Evolutionary conservation across 2,797 vertebrate species (phyloP).

Genomic region (Bufotes viridis): DNA sequence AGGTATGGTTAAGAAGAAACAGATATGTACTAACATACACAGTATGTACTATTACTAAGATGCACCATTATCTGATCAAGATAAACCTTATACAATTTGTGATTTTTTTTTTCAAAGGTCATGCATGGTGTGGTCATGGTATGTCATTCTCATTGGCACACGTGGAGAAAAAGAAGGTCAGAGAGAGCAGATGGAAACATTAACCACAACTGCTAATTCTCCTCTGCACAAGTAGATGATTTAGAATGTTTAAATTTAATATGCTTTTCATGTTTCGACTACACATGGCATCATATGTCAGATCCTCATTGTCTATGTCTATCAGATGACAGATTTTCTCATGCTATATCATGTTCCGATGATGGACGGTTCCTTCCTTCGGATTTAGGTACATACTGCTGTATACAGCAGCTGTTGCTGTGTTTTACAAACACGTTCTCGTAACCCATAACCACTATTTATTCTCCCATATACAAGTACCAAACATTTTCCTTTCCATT

Average conservation of each 20-base stretch:
- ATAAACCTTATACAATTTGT: neutral
- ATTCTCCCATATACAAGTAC: slow-evolving; percentile 60
- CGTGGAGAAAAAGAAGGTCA: neutral
- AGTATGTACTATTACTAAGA: too few relatives aligned
- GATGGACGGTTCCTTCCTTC: slow-evolving; percentile 71
- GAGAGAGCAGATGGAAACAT: slow-evolving; percentile 47
- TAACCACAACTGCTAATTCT: slow-evolving; percentile 40
- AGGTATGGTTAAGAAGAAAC: neutral
- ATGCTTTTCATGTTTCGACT: slow-evolving; percentile 40
- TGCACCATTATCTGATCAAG: neutral
- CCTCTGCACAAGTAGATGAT: slow-evolving; percentile 45
- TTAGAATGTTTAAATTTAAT: slow-evolving; percentile 36
- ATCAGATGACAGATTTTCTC: slow-evolving; percentile 65
- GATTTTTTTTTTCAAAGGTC: neutral
- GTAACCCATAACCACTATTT: slow-evolving; percentile 63
- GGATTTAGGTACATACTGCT: slow-evolving; percentile 49
- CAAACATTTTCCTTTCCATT: slow-evolving; percentile 39
- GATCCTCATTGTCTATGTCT: slow-evolving; percentile 35
- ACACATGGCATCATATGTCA: slow-evolving; percentile 35
- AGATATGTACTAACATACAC: too few relatives aligned
- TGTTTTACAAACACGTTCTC: slow-evolving; percentile 71
- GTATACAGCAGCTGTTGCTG: slow-evolving; percentile 65
- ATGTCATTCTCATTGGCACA: slow-evolving; percentile 34
- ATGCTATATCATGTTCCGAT: slow-evolving; percentile 72
- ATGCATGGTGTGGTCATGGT: slow-evolving; percentile 5